Evolutionary conservation across 2,113 vertebrate species (phyloP), one percentile per base, ranked within the genome.

Genomic region (Erythrolamprus reginae): DNA sequence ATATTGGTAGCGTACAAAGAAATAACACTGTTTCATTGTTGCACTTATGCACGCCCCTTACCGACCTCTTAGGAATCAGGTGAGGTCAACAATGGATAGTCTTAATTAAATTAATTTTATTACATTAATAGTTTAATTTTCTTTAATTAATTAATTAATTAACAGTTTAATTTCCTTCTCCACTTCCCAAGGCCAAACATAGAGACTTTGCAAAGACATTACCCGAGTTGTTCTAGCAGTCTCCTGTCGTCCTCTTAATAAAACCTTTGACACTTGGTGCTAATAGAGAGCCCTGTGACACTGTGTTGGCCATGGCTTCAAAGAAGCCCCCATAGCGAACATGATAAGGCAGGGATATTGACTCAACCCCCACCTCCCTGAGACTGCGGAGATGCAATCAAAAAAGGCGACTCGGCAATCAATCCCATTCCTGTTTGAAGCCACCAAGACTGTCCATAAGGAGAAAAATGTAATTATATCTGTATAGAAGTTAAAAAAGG

Each of bases 141-240:
- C n/a, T n/a, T n/a, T n/a, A n/a, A n/a, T n/a, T n/a, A n/a, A n/a
- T n/a, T n/a, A n/a, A n/a, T n/a, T n/a, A n/a, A n/a, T n/a, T n/a
- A n/a, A n/a, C n/a, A n/a, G n/a, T n/a, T n/a, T n/a, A n/a, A n/a
- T n/a, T n/a, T n/a, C n/a, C n/a, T n/a, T n/a, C n/a, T n/a, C 58
- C 28, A 2, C 21, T 10, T 42, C n/a, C 26, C 23, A 24, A 21
- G 19, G 50, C 86, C 82, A 65, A 0, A 21, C 6, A 2, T 15
- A 56, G 47, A 26, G 33, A 84, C 47, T 88, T 50, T 10, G n/a
- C 7, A 3, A 87, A 77, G 38, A 38, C 6, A 77, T 77, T 38
- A 77, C 6, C 2, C 33, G 5, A 38, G 6, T 38, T 9, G 52
- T 45, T 19, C 56, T 45, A 0, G 0, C 6, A 47, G 65, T 28